phyloP scores from a whole-genome alignment of 2,888 invertebrate species.

The Ganaspis brasiliensis region DNA sequence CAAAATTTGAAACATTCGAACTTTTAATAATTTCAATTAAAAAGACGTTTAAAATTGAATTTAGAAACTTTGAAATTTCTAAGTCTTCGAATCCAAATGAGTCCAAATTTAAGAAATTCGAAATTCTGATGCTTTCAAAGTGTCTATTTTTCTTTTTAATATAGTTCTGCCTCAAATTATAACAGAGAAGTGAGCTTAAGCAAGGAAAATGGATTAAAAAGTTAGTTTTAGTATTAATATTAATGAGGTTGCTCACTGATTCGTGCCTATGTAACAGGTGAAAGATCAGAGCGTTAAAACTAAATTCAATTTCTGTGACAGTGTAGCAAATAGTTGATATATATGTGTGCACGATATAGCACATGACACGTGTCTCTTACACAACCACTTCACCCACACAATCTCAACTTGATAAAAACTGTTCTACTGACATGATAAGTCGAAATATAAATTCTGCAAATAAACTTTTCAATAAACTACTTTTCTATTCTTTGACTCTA shows the following conservation, averaged over 20 bases:
- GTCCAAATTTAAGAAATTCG: too few species aligned
- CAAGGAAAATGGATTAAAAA: background rate
- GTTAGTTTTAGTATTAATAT: background rate
- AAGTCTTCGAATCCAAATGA: too few species aligned
- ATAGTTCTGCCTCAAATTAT: too few species aligned
- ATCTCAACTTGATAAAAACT: background rate
- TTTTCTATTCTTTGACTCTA: slow-evolving; percentile 2
- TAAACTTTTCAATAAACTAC: slow-evolving; percentile 9
- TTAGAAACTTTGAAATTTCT: too few species aligned
- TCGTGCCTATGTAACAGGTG: slow-evolving; percentile 14
- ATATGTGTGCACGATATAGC: slow-evolving; percentile 8
- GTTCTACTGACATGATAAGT: slow-evolving; percentile 1
- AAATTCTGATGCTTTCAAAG: too few species aligned
- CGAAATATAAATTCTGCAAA: background rate
- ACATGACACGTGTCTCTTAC: slow-evolving; percentile 15
- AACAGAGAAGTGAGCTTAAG: too few species aligned
- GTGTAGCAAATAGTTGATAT: slow-evolving; percentile 36
- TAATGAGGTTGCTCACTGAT: background rate
- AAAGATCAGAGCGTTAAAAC: slow-evolving; percentile 5
- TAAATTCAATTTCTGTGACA: background rate
- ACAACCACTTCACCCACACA: slow-evolving; percentile 10
- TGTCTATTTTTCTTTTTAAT: too few species aligned
- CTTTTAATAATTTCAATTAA: too few species aligned
- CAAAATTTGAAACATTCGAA: too few species aligned
- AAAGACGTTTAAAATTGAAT: too few species aligned